Percentiles rank a stretch among this genome's conserved stretches.
These are phyloP conservation scores for Steinernema carpocapsae DNA, from an alignment of 2,888 invertebrate species.

Conservation along the genomic window DNA sequence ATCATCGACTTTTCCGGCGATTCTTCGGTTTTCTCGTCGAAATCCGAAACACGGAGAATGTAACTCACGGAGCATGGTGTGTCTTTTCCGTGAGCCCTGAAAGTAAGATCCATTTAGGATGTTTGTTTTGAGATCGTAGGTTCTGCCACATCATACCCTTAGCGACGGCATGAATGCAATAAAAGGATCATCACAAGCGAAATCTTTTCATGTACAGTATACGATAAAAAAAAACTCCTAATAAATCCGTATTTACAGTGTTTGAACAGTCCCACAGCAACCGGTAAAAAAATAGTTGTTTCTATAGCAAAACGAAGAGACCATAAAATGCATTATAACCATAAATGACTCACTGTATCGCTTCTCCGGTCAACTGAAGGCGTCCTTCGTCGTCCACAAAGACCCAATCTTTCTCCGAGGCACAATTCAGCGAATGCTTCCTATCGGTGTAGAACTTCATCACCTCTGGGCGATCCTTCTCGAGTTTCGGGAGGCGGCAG, in stretches of 20 bases:
- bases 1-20: constrained; percentile 36
- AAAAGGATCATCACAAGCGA: background rate
- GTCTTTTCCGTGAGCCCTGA: background rate
- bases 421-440: constrained; percentile 53
- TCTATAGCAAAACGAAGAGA: no score
- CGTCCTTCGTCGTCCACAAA: constrained; percentile 54
- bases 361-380: constrained; percentile 49
- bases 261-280: no score
- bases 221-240: no score
- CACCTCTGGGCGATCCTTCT: constrained; percentile 60
- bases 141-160: background rate
- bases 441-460: constrained; percentile 52
- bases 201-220: background rate
- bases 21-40: constrained; percentile 36
- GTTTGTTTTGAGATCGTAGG: background rate
- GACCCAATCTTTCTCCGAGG: constrained; percentile 52
- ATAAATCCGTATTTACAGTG: no score
- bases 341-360: constrained; percentile 36
- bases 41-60: constrained; percentile 45
- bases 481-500: constrained; percentile 64
- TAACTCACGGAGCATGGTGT: constrained; percentile 41
- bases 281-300: no score
- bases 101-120: background rate
- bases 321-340: background rate
- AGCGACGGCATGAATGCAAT: background rate